Conservation (phyloP, 2,113 vertebrate species). For the Tyrannus savana region DNA sequence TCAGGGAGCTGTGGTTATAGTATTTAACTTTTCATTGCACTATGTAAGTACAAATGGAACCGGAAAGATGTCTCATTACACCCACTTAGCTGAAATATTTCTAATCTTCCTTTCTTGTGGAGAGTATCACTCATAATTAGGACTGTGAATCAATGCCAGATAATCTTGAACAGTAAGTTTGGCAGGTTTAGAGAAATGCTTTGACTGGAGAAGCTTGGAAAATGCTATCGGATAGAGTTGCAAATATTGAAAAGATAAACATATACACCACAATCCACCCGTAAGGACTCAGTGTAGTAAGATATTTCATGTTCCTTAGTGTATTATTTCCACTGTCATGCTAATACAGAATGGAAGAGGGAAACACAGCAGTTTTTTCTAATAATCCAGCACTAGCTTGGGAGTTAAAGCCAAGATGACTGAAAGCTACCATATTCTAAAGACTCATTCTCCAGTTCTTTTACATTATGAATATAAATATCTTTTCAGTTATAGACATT, state of each 20-base stretch:
- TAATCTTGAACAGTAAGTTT: not conserved
- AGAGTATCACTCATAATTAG: constrained; percentile 41
- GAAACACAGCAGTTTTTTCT: not conserved
- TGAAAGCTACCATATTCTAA: constrained; percentile 30
- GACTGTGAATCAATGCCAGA: constrained; percentile 22
- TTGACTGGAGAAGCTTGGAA: not conserved
- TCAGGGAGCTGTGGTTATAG: not conserved
- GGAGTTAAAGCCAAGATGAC: constrained; percentile 35
- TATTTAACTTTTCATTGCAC: constrained; percentile 7
- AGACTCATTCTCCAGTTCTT: constrained; percentile 12
- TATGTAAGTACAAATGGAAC: constrained; percentile 21
- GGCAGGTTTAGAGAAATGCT: not conserved
- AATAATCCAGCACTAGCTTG: not conserved
- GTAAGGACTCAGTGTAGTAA: not conserved
- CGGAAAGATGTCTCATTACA: constrained; percentile 45
- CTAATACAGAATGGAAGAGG: not conserved
- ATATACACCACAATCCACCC: not conserved
- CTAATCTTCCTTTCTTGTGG: constrained; percentile 44
- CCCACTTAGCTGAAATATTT: constrained; percentile 35
- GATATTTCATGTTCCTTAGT: not conserved
- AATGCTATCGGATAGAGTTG: not conserved
- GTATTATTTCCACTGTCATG: not conserved
- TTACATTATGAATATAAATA: constrained; percentile 29
- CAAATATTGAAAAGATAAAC: not conserved
- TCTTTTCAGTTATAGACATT: not conserved